Evolutionary conservation across 2,888 invertebrate species (phyloP).

Genomic region (Pseudoips prasinana): DNA sequence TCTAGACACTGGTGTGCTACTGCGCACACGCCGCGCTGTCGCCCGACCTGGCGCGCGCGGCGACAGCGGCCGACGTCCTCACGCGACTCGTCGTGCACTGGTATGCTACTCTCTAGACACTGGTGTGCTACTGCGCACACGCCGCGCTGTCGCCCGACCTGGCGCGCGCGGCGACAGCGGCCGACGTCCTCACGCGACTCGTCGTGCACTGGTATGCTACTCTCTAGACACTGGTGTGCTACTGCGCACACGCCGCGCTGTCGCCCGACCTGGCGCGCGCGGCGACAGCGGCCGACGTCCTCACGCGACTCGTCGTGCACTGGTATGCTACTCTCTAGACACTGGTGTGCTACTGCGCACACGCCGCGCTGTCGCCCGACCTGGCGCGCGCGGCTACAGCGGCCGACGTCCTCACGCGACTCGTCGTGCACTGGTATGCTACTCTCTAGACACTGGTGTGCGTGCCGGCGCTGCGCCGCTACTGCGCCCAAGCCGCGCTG

Average conservation of each 20-base stretch:
- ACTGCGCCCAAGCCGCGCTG: slow-evolving; percentile 59
- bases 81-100: slow-evolving; percentile 83
- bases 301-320: slow-evolving; percentile 84
- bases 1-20: too few relatives aligned
- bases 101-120: too few relatives aligned
- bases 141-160: slow-evolving; percentile 43
- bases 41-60: slow-evolving; percentile 77
- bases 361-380: slow-evolving; percentile 47
- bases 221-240: too few relatives aligned
- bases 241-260: slow-evolving; percentile 59
- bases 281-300: slow-evolving; percentile 88
- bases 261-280: slow-evolving; percentile 74
- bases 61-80: slow-evolving; percentile 89
- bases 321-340: too few relatives aligned
- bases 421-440: slow-evolving; percentile 79
- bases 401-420: slow-evolving; percentile 87
- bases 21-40: slow-evolving; percentile 58
- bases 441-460: too few relatives aligned
- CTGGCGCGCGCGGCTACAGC: slow-evolving; percentile 86
- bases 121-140: slow-evolving; percentile 68
- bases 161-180: slow-evolving; percentile 87
- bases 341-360: slow-evolving; percentile 65
- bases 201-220: slow-evolving; percentile 74
- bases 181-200: slow-evolving; percentile 88
- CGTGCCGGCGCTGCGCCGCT: slow-evolving; percentile 51